phyloP scores from a whole-genome alignment of 2,113 vertebrate species.

The Heptranchias perlo region DNA sequence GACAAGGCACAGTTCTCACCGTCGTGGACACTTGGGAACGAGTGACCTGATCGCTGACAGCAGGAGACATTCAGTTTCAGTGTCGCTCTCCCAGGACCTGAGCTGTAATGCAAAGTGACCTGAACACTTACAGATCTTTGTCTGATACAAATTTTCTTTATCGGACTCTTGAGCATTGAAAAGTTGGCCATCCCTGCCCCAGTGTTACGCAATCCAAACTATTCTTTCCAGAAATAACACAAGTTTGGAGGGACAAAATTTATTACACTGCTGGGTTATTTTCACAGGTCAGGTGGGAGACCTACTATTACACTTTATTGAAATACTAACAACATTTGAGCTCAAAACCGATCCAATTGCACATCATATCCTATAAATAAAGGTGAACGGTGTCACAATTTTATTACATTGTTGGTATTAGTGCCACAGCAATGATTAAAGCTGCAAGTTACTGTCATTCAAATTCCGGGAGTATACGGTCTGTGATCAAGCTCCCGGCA shows the following conservation, averaged over 20 bases:
- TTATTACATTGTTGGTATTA: background rate
- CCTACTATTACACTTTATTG: background rate
- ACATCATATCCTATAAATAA: background rate
- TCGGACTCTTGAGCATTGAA: background rate
- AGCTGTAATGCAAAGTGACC: background rate
- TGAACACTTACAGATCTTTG: background rate
- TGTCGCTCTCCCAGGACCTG: background rate
- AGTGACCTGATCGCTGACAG: too few relatives aligned
- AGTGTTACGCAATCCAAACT: background rate
- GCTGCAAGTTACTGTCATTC: background rate
- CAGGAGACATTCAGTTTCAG: too few relatives aligned
- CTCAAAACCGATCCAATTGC: background rate
- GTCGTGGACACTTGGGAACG: background rate
- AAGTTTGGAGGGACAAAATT: background rate
- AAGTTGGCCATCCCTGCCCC: background rate
- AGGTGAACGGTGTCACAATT: background rate
- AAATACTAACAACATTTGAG: background rate
- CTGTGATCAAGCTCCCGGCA: background rate
- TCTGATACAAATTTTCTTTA: background rate
- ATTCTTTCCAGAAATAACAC: background rate
- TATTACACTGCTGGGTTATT: background rate
- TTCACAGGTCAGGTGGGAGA: background rate
- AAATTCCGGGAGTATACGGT: background rate
- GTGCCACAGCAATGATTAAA: background rate
- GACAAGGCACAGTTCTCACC: background rate